Conservation (phyloP, 2,113 vertebrate genomes). For the Sardina pilchardus region DNA sequence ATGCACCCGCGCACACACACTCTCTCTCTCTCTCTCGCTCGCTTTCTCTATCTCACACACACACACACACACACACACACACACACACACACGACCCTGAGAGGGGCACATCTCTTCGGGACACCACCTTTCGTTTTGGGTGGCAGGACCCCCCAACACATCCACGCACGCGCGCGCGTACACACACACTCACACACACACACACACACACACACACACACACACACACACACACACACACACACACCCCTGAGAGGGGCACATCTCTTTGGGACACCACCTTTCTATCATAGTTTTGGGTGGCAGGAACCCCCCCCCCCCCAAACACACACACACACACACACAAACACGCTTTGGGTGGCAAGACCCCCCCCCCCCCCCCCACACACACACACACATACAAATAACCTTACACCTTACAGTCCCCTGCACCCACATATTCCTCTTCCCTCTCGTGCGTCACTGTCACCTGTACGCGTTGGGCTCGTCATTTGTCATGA, state of each 20-base stretch:
- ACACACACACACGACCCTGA: neutral
- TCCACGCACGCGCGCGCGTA: neutral
- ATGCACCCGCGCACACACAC: conserved; percentile 34
- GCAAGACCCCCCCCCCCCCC: neutral
- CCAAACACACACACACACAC: too few species aligned
- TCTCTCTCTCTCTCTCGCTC: too few species aligned
- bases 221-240: conserved; percentile 26
- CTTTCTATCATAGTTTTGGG: neutral
- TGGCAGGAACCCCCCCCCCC: too few species aligned
- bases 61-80: conserved; percentile 25
- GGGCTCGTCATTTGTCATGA: neutral
- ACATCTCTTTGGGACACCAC: too few species aligned
- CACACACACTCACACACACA: neutral
- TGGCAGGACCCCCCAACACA: neutral
- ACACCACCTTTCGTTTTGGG: too few species aligned
- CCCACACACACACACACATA: neutral
- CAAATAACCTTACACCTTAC: neutral
- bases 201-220: conserved; percentile 20
- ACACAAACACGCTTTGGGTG: neutral
- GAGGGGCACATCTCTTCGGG: too few species aligned
- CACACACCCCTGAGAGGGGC: neutral
- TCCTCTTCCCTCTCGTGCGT: neutral
- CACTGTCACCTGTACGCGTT: neutral
- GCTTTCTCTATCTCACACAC: too few species aligned
- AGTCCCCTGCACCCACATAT: neutral